Evolutionary conservation across 2,797 vertebrate genomes (phyloP).

Genomic region (Lerista edwardsae): DNA sequence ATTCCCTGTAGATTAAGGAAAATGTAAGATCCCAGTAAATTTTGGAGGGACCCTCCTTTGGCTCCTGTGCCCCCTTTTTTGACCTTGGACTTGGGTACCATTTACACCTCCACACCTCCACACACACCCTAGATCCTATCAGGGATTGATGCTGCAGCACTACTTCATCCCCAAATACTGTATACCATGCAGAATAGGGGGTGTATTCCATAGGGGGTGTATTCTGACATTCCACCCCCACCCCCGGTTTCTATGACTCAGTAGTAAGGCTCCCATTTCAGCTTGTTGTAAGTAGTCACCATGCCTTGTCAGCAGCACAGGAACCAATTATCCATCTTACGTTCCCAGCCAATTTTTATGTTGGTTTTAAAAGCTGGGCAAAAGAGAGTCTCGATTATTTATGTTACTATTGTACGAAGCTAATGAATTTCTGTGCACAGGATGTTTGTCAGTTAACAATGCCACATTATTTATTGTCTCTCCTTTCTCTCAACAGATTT

Average conservation of each 20-base stretch:
- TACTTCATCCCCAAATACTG: neutral
- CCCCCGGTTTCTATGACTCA: neutral
- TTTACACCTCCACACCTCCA: too few species aligned
- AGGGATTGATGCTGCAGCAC: too few species aligned
- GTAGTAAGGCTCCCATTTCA: neutral
- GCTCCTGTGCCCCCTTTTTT: too few species aligned
- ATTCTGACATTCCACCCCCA: neutral
- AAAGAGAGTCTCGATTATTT: neutral
- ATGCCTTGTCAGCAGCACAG: neutral
- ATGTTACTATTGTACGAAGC: neutral
- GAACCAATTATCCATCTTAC: neutral
- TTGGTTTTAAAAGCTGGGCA: neutral
- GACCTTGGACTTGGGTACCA: too few species aligned
- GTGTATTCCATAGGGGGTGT: neutral
- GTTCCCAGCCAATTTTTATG: constrained; percentile 5
- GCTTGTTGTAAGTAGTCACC: neutral
- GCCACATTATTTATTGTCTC: constrained; percentile 52
- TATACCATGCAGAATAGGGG: neutral
- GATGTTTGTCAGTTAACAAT: constrained; percentile 19
- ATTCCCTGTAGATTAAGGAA: too few species aligned
- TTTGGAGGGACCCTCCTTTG: too few species aligned
- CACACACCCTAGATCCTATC: too few species aligned
- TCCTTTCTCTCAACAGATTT: constrained; percentile 66
- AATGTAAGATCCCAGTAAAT: too few species aligned
- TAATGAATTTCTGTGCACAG: constrained; percentile 10